Evolutionary conservation across 2,888 invertebrate species (phyloP).

Genomic region (Diaperis boleti): DNA sequence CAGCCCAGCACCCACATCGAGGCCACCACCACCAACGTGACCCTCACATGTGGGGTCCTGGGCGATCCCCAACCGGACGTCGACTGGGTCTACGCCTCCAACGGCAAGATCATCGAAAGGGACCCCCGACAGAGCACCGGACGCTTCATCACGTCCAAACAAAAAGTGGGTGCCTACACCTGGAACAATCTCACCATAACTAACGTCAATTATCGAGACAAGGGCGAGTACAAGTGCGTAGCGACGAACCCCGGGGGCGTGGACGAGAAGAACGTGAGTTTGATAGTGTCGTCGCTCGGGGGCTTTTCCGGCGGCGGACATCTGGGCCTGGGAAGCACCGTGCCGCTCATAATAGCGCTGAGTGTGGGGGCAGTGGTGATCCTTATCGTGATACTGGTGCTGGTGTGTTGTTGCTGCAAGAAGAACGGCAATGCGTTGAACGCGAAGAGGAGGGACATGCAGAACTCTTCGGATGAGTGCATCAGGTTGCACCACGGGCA

Average conservation of each 20-base stretch:
- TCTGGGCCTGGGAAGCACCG: constrained; percentile 57
- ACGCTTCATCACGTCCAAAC: constrained; percentile 65
- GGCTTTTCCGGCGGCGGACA: constrained; percentile 45
- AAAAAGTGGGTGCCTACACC: constrained; percentile 53
- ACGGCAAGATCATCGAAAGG: constrained; percentile 73
- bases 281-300: constrained; percentile 63
- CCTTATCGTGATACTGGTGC: constrained; percentile 67
- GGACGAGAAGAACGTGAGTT: constrained; percentile 79
- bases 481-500: constrained; percentile 81
- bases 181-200: constrained; percentile 74
- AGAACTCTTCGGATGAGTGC: constrained; percentile 63
- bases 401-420: constrained; percentile 63
- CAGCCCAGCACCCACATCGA: constrained; percentile 72
- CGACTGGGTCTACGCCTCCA: constrained; percentile 75
- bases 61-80: constrained; percentile 84
- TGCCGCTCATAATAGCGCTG: constrained; percentile 67
- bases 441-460: constrained; percentile 57
- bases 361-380: constrained; percentile 66
- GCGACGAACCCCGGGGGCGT: constrained; percentile 87
- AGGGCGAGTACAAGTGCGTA: constrained; percentile 75
- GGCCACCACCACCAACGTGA: constrained; percentile 75
- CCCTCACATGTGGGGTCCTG: constrained; percentile 79
- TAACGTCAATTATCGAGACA: constrained; percentile 66
- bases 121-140: constrained; percentile 65
- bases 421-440: constrained; percentile 51